Evolutionary conservation across 2,888 invertebrate genomes (phyloP).

Genomic region (Napeogenes sylphis): DNA sequence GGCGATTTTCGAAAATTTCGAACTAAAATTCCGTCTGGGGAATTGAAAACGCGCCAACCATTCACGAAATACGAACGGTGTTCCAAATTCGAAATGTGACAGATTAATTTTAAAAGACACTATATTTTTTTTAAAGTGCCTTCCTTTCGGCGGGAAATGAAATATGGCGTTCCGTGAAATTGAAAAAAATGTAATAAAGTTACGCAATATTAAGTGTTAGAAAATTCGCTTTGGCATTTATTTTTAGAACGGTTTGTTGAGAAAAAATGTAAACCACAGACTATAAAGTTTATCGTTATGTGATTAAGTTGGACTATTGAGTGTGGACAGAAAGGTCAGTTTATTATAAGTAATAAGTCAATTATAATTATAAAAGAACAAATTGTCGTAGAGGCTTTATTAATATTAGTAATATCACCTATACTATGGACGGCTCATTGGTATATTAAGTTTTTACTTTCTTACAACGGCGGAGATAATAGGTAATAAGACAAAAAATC

Average conservation of each 20-base stretch:
- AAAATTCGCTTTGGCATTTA: conserved; percentile 30
- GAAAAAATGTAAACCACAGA: conserved; percentile 30
- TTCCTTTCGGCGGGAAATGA: conserved; percentile 21
- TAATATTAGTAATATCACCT: too few species aligned
- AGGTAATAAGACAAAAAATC: too few species aligned
- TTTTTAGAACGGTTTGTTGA: conserved; percentile 28
- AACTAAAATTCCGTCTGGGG: conserved; percentile 32
- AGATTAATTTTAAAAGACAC: conserved; percentile 27
- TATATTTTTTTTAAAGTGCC: conserved; percentile 16
- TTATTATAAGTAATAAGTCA: conserved; percentile 5
- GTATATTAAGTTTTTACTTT: neutral
- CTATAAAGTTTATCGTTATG: conserved; percentile 26
- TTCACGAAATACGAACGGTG: conserved; percentile 26
- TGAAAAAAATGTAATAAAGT: conserved; percentile 55
- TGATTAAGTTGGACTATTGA: conserved; percentile 35
- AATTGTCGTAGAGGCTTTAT: neutral
- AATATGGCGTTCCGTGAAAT: conserved; percentile 52
- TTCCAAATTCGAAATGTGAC: conserved; percentile 49
- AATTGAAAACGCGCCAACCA: conserved; percentile 41
- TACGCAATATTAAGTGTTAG: conserved; percentile 40
- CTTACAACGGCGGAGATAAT: neutral
- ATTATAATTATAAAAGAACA: neutral
- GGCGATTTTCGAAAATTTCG: conserved; percentile 44
- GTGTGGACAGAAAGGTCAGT: conserved; percentile 27
- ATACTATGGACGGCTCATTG: too few species aligned